These are phyloP conservation scores for Melieria omissa DNA, from an alignment of 2,888 invertebrate species.

Conservation along the genomic window DNA sequence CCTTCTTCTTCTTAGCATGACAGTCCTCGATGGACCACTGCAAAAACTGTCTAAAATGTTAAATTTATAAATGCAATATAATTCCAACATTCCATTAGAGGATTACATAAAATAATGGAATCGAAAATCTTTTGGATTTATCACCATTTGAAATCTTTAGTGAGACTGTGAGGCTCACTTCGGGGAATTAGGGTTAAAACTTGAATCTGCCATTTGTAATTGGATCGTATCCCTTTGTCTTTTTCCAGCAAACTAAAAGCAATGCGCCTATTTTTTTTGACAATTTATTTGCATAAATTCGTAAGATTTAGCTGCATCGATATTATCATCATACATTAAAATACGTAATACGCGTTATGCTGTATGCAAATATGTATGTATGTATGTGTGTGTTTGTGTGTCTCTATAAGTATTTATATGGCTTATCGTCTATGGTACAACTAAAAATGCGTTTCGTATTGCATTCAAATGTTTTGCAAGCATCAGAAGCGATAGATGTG, in stretches of 20 bases:
- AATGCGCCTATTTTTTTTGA: conserved; percentile 3
- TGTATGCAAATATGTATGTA: not conserved
- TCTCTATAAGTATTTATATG: not conserved
- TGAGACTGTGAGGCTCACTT: too few relatives aligned
- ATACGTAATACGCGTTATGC: not conserved
- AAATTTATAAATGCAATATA: too few relatives aligned
- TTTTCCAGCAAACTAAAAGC: not conserved
- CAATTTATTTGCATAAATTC: conserved; percentile 57
- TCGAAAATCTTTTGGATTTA: too few relatives aligned
- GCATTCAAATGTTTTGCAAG: conserved; percentile 24
- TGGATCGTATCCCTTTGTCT: too few relatives aligned
- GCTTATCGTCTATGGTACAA: conserved; percentile 8
- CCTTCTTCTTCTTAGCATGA: too few relatives aligned
- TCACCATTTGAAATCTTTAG: too few relatives aligned
- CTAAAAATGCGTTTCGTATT: conserved; percentile 22
- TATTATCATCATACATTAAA: not conserved
- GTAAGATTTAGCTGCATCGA: conserved; percentile 47
- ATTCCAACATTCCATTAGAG: too few relatives aligned
- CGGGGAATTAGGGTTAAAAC: too few relatives aligned
- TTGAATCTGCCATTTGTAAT: too few relatives aligned
- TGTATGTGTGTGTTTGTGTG: conserved; percentile 3
- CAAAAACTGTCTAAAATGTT: too few relatives aligned
- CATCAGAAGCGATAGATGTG: conserved; percentile 9
- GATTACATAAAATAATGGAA: too few relatives aligned
- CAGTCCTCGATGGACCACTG: too few relatives aligned